Evolutionary conservation across 2,797 vertebrate species (phyloP).

Genomic region (Hybognathus amarus): DNA sequence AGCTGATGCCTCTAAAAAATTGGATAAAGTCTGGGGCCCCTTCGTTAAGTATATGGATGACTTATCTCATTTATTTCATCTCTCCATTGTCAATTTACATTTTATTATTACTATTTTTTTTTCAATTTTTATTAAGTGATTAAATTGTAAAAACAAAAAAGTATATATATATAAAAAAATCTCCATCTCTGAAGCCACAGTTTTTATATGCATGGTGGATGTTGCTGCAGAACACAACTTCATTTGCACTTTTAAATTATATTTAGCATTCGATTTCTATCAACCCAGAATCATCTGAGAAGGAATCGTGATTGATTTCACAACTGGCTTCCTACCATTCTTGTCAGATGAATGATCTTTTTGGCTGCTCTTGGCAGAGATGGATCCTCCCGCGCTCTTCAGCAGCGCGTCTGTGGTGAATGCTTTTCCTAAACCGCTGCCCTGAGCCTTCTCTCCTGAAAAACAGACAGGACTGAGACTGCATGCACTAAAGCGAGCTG

Average conservation of each 20-base stretch:
- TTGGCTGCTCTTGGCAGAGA: slow-evolving; percentile 69
- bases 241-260: background rate
- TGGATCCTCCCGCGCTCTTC: slow-evolving; percentile 69
- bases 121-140: too few relatives aligned
- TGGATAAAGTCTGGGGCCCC: too few relatives aligned
- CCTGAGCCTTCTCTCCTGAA: slow-evolving; percentile 79
- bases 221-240: background rate
- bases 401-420: slow-evolving; percentile 69
- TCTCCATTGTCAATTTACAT: too few relatives aligned
- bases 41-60: too few relatives aligned
- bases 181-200: background rate
- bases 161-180: too few relatives aligned
- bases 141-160: too few relatives aligned
- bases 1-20: too few relatives aligned
- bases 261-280: background rate
- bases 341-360: slow-evolving; percentile 77
- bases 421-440: slow-evolving; percentile 69
- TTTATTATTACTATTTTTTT: too few relatives aligned
- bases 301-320: background rate
- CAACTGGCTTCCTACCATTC: slow-evolving; percentile 59
- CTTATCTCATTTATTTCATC: too few relatives aligned
- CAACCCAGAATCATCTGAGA: background rate
- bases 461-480: slow-evolving; percentile 27
- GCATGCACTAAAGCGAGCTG: background rate
- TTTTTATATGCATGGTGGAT: background rate